Evolutionary conservation across 2,113 vertebrate genomes (phyloP).

Genomic region (Ploceus nigricollis): DNA sequence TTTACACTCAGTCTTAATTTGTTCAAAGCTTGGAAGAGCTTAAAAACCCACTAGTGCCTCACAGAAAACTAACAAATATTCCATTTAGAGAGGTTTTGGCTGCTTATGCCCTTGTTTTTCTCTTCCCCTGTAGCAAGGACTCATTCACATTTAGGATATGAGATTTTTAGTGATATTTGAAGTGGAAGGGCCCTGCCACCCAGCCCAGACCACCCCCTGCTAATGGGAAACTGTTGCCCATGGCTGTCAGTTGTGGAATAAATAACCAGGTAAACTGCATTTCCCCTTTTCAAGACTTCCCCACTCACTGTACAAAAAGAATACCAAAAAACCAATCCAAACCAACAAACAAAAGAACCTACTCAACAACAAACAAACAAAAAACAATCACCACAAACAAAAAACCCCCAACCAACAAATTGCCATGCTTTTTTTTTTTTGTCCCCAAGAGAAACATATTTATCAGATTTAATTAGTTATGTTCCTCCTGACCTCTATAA

Average conservation of each 20-base stretch:
- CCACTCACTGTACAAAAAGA: neutral
- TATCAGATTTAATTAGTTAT: neutral
- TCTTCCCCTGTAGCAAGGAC: neutral
- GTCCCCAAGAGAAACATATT: neutral
- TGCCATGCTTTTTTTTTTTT: fast-evolving
- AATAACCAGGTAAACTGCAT: neutral
- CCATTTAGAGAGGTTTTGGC: conserved; percentile 25
- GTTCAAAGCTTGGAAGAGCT: conserved; percentile 34
- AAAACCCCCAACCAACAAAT: neutral
- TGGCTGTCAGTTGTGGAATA: neutral
- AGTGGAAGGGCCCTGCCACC: neutral
- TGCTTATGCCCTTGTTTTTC: neutral
- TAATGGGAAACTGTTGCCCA: neutral
- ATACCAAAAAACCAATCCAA: neutral
- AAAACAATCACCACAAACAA: neutral
- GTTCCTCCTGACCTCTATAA: neutral
- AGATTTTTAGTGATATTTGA: neutral
- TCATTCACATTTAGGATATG: neutral
- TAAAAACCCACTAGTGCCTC: conserved; percentile 50
- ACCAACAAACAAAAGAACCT: neutral
- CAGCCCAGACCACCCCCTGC: neutral
- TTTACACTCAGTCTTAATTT: conserved; percentile 50
- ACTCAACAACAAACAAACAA: neutral
- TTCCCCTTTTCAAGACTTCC: neutral
- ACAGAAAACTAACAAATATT: conserved; percentile 46